Conservation (phyloP, 2,797 vertebrate genomes). For the Parauchenoglanis punctatus region DNA sequence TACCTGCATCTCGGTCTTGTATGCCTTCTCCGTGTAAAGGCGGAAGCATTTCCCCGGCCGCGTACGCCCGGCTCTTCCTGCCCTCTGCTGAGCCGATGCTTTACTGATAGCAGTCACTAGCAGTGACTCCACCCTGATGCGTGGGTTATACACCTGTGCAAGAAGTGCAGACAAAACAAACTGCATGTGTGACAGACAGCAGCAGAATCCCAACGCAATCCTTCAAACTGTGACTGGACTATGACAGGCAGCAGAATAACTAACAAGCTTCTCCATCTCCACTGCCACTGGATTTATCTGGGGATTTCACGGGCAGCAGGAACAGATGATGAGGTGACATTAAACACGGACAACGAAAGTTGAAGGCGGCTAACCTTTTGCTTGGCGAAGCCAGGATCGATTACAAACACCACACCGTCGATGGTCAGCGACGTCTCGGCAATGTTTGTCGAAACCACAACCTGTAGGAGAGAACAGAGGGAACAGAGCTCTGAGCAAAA, state of each 20-base stretch:
- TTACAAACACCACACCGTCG: conserved; percentile 96
- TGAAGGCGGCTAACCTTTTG: conserved; percentile 85
- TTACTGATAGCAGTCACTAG: conserved; percentile 96
- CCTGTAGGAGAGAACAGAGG: conserved; percentile 73
- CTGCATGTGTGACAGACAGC: conserved; percentile 46
- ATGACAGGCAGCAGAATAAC: conserved; percentile 75
- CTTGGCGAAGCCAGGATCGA: conserved; percentile 98
- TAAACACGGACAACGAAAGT: conserved; percentile 58
- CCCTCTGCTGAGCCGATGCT: conserved; percentile 96
- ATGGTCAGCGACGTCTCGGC: conserved; percentile 97
- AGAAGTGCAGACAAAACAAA: conserved; percentile 19
- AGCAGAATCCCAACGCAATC: conserved; percentile 47
- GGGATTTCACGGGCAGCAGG: conserved; percentile 73
- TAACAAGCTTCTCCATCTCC: conserved; percentile 75
- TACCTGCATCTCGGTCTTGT: conserved; percentile 99
- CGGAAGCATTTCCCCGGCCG: conserved; percentile 95
- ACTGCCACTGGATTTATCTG: conserved; percentile 71
- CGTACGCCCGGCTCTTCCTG: conserved; percentile 92
- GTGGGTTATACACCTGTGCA: conserved; percentile 91
- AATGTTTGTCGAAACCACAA: conserved; percentile 98
- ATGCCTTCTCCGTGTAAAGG: conserved; percentile 97
- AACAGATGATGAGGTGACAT: conserved; percentile 74
- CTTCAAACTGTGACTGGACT: conserved; percentile 66
- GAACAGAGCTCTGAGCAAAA: not conserved
- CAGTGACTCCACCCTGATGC: conserved; percentile 96